Base-by-base conservation (phyloP, 2,888 invertebrate species). In the Chrysomela aeneicollis region DNA sequence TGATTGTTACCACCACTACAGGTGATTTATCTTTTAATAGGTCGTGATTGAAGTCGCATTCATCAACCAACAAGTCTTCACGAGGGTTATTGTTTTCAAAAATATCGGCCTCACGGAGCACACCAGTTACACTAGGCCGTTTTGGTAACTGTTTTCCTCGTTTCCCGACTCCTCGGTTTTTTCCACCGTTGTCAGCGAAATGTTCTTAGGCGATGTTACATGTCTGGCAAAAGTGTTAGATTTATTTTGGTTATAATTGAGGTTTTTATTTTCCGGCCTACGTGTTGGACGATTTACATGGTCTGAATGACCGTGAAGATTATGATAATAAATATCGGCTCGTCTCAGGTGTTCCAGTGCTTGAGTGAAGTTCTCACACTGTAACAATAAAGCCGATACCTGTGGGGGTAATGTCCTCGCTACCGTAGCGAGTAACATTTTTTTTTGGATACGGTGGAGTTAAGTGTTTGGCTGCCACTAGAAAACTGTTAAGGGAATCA, bases 391-490 rank as follows among this genome's bases (percentile, higher is more conserved):
- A 17, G 49, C 15, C 2, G 50, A 50, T 19, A 50, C 22, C 19
- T 50, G 50, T 4, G 50, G 50, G 19, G 10, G 19, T 21, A 50
- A 19, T 21, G 8, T 50, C 21, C 50, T 17, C 19, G 21, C 26
- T 26, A 26, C 4, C 26, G 26, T 26, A 26, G 26, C 32, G 32
- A 50, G 21, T 21, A 19, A 21, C 50, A 50, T n/a, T 49, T 50
- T 50, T 50, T 21, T 50, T 22, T 50, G 50, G 50, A 15, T 47
- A 47, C 4, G 47, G 47, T 4, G n/a, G n/a, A n/a, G n/a, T n/a
- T n/a, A n/a, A n/a, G n/a, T 42, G 50, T 15, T 50, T 21, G 12
- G 50, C 19, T 9, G 17, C 10, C 9, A 50, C 18, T 4, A 50
- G 10, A 19, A 50, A 17, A n/a, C 19, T 4, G 1, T 50, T 19